phyloP scores from a whole-genome alignment of 2,888 invertebrate species.

The Sussaba pulchella region DNA sequence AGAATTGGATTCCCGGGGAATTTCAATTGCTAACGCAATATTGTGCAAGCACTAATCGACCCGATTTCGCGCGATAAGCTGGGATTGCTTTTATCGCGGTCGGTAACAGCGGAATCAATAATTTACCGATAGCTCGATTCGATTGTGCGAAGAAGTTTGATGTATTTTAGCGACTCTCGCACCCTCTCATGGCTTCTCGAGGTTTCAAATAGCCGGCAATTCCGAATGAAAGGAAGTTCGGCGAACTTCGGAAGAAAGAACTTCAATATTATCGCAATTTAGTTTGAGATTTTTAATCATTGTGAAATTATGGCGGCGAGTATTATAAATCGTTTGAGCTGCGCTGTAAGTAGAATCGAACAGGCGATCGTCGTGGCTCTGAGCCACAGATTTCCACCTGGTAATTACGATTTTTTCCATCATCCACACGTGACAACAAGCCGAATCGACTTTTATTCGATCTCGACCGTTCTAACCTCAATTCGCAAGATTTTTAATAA shows the following conservation, averaged over 20 bases:
- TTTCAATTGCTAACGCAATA: background rate
- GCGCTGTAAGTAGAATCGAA: slow-evolving; percentile 84
- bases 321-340: slow-evolving; percentile 80
- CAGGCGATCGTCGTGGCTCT: slow-evolving; percentile 79
- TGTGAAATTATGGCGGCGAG: slow-evolving; percentile 78
- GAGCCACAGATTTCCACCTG: slow-evolving; percentile 84
- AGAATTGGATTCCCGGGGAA: background rate
- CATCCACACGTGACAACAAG: background rate
- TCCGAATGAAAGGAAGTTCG: too few relatives aligned
- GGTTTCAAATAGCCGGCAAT: too few relatives aligned
- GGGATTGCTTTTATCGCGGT: background rate
- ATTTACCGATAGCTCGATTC: too few relatives aligned
- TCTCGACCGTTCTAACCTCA: slow-evolving; percentile 46
- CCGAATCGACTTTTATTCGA: background rate
- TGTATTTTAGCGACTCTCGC: background rate
- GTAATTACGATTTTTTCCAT: slow-evolving; percentile 76
- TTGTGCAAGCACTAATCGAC: background rate
- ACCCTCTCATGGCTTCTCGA: too few relatives aligned
- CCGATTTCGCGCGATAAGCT: background rate
- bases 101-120: background rate
- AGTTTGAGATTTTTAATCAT: too few relatives aligned
- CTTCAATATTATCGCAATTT: too few relatives aligned
- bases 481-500: slow-evolving; percentile 16
- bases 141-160: too few relatives aligned
- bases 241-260: too few relatives aligned